Evolutionary conservation across 2,888 invertebrate species (phyloP).

Genomic region (Helicoverpa assulta): DNA sequence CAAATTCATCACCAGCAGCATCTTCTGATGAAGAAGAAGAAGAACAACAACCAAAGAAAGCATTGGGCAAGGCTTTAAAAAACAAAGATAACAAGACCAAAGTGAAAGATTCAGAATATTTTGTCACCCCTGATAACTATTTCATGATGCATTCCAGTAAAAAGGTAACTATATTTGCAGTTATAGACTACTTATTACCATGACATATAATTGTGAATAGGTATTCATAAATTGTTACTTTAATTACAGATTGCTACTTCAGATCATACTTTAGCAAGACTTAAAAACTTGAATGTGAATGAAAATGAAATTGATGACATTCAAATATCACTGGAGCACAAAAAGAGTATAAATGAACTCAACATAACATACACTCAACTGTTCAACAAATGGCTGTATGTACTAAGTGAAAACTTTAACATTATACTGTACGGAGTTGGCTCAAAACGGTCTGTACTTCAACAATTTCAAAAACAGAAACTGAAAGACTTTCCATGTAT

Average conservation of each 20-base stretch:
- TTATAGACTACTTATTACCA: too few species aligned
- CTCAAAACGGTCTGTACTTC: constrained; percentile 95
- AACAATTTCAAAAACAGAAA: constrained; percentile 92
- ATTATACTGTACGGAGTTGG: constrained; percentile 97
- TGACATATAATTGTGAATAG: too few species aligned
- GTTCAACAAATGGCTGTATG: constrained; percentile 93
- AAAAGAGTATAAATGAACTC: constrained; percentile 88
- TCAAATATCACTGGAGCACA: constrained; percentile 91
- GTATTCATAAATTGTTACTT: neutral
- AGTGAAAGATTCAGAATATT: constrained; percentile 87
- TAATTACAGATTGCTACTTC: constrained; percentile 91
- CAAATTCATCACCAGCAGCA: constrained; percentile 61
- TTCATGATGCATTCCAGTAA: constrained; percentile 91
- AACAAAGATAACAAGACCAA: constrained; percentile 69
- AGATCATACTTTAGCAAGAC: constrained; percentile 93
- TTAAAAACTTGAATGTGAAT: constrained; percentile 93
- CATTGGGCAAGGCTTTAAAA: constrained; percentile 67
- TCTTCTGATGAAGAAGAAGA: constrained; percentile 66
- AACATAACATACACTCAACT: constrained; percentile 89
- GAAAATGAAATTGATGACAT: constrained; percentile 87
- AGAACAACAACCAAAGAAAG: constrained; percentile 69
- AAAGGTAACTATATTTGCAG: constrained; percentile 79
- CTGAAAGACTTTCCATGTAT: constrained; percentile 91
- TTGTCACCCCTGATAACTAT: constrained; percentile 92
- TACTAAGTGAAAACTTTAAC: constrained; percentile 95